These are phyloP conservation scores for Hesperophylax magnus DNA, from an alignment of 1,140 invertebrate genomes.

Conservation along the genomic window DNA sequence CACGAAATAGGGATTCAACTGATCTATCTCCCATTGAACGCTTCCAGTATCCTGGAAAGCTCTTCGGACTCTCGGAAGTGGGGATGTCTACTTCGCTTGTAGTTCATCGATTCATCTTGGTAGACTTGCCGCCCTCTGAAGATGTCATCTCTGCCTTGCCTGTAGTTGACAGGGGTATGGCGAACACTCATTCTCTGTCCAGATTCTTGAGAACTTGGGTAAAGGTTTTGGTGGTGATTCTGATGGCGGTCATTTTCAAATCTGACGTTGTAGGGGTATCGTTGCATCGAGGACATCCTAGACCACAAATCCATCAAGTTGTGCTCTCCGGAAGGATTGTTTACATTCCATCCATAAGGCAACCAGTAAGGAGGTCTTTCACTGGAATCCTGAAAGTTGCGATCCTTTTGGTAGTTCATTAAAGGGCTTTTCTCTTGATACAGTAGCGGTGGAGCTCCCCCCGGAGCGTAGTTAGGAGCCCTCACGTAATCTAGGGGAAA, in stretches of 20 bases:
- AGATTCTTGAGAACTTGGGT: slow-evolving; percentile 40
- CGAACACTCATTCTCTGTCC: slow-evolving; percentile 45
- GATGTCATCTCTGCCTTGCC: slow-evolving; percentile 40
- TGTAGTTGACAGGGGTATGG: slow-evolving; percentile 49
- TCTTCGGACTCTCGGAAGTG: slow-evolving; percentile 51
- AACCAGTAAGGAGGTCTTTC: slow-evolving; percentile 31
- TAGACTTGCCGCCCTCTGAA: slow-evolving; percentile 39
- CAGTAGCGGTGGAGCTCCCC: background rate
- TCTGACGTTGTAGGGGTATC: slow-evolving; percentile 45
- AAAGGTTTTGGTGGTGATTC: slow-evolving; percentile 38
- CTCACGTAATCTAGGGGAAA: slow-evolving; percentile 15
- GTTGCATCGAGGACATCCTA: slow-evolving; percentile 39
- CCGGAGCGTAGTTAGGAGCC: background rate
- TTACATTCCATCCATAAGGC: slow-evolving; percentile 42
- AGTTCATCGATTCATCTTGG: slow-evolving; percentile 49
- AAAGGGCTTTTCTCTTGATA: background rate
- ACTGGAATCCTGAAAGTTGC: slow-evolving; percentile 12
- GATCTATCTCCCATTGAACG: slow-evolving; percentile 45
- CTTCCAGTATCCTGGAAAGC: background rate
- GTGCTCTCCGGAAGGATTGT: slow-evolving; percentile 37
- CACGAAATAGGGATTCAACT: background rate
- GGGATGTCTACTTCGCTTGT: slow-evolving; percentile 48
- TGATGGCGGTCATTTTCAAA: slow-evolving; percentile 40
- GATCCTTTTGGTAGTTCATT: slow-evolving; percentile 3
- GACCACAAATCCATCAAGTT: slow-evolving; percentile 46